These are phyloP conservation scores for Melieria picta DNA, from an alignment of 2,888 invertebrate species.

Conservation along the genomic window DNA sequence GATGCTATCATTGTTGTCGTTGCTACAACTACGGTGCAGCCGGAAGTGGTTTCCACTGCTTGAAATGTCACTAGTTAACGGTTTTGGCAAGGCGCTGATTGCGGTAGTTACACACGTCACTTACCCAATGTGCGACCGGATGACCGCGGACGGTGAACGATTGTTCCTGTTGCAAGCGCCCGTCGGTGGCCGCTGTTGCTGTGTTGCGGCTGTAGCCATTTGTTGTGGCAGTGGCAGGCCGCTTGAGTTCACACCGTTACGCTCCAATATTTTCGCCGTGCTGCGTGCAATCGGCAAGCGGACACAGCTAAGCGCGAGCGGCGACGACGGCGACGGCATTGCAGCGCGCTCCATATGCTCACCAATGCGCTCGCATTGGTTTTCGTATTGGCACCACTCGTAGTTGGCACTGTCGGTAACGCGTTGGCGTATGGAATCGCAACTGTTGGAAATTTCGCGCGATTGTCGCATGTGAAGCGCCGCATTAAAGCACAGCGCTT, in stretches of 20 bases:
- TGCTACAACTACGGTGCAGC: slow-evolving; percentile 22
- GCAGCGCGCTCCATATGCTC: slow-evolving; percentile 27
- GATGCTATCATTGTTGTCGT: too few relatives aligned
- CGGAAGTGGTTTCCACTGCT: slow-evolving; percentile 22
- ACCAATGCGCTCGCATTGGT: neutral
- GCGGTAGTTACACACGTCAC: neutral
- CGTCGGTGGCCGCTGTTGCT: slow-evolving; percentile 21
- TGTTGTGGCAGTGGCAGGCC: slow-evolving; percentile 16
- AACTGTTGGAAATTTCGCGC: slow-evolving; percentile 43
- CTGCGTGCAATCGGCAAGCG: slow-evolving; percentile 53
- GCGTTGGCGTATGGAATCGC: slow-evolving; percentile 47
- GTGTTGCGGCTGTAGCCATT: slow-evolving; percentile 12
- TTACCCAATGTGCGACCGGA: neutral
- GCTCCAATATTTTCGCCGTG: slow-evolving; percentile 53
- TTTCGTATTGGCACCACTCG: neutral
- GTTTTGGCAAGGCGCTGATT: slow-evolving; percentile 8
- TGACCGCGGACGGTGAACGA: slow-evolving; percentile 8
- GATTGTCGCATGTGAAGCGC: slow-evolving; percentile 39
- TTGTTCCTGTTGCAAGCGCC: slow-evolving; percentile 28
- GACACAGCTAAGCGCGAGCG: slow-evolving; percentile 29
- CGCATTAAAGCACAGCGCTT: slow-evolving; percentile 24
- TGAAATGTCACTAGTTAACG: slow-evolving; percentile 19
- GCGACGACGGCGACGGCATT: slow-evolving; percentile 12
- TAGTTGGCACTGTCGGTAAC: slow-evolving; percentile 11
- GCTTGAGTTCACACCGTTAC: slow-evolving; percentile 48